Conservation (phyloP, 2,113 vertebrate species). For the Rhodinocichla rosea region DNA sequence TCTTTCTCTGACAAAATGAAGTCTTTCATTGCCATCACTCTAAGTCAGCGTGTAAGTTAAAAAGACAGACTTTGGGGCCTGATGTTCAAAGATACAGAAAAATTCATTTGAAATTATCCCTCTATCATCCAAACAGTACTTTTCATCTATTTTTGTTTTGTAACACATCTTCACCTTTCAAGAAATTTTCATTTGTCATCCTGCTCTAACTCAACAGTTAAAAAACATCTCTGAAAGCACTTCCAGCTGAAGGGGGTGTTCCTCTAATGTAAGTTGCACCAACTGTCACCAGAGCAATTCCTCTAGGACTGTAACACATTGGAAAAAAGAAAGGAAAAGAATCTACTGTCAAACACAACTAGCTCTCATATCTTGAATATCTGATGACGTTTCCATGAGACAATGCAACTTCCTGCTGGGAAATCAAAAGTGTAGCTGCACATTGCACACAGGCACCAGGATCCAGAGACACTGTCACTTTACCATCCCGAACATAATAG, state of each 20-base stretch:
- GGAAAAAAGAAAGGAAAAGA: background rate
- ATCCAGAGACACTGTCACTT: background rate
- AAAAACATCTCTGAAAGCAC: background rate
- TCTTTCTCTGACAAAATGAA: background rate
- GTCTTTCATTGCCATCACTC: background rate
- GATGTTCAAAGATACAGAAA: background rate
- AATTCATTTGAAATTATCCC: background rate
- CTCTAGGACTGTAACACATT: background rate
- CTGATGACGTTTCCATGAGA: background rate
- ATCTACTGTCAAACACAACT: background rate
- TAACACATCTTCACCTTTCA: background rate
- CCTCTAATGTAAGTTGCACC: background rate
- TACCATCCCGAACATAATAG: background rate
- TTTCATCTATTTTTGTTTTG: background rate
- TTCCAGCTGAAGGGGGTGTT: background rate
- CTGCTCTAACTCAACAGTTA: background rate
- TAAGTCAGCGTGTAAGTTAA: accelerated
- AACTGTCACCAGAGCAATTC: background rate
- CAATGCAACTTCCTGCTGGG: background rate
- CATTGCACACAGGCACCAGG: background rate
- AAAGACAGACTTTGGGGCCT: background rate
- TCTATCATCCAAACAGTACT: background rate
- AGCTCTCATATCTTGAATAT: background rate
- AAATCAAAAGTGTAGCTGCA: background rate
- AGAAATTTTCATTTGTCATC: background rate